These are phyloP conservation scores for Cryptus viduatorius DNA, from an alignment of 2,888 invertebrate genomes.

Conservation along the genomic window DNA sequence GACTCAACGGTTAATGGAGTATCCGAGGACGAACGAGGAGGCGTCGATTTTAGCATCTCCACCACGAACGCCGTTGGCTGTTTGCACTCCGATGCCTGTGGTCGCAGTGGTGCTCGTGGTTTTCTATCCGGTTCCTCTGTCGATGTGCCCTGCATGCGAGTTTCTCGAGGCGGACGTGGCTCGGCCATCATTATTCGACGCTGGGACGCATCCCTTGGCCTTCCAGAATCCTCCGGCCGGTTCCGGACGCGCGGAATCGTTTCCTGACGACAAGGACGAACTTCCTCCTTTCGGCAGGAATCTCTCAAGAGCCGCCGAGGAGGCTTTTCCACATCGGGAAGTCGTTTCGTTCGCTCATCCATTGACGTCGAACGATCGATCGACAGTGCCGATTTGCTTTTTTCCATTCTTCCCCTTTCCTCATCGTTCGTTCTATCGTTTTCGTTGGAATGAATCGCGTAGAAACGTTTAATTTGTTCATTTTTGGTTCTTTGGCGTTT, in stretches of 20 bases:
- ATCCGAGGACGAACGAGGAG: not conserved
- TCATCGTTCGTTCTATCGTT: not conserved
- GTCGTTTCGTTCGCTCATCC: not conserved
- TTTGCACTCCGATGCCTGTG: conserved; percentile 19
- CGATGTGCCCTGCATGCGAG: conserved; percentile 29
- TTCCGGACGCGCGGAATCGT: conserved; percentile 35
- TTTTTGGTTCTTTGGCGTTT: conserved; percentile 10
- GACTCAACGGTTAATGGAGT: conserved; percentile 4
- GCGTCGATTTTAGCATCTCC: conserved; percentile 16
- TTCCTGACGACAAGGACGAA: conserved; percentile 28
- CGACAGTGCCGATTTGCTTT: not conserved
- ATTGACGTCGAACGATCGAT: not conserved
- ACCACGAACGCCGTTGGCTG: not conserved
- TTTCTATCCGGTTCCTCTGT: conserved; percentile 10
- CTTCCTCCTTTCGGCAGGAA: conserved; percentile 44
- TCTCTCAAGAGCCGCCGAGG: conserved; percentile 12
- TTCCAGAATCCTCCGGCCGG: conserved; percentile 1
- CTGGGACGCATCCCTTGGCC: conserved; percentile 6
- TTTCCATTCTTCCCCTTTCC: conserved; percentile 3
- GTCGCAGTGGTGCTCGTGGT: not conserved
- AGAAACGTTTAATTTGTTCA: conserved; percentile 16
- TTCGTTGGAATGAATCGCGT: conserved; percentile 11
- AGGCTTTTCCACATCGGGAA: conserved; percentile 27
- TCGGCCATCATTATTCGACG: conserved; percentile 20
- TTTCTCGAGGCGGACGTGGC: conserved; percentile 23